These are phyloP conservation scores for Epinephelus moara DNA, from an alignment of 2,113 vertebrate genomes.

Conservation along the genomic window DNA sequence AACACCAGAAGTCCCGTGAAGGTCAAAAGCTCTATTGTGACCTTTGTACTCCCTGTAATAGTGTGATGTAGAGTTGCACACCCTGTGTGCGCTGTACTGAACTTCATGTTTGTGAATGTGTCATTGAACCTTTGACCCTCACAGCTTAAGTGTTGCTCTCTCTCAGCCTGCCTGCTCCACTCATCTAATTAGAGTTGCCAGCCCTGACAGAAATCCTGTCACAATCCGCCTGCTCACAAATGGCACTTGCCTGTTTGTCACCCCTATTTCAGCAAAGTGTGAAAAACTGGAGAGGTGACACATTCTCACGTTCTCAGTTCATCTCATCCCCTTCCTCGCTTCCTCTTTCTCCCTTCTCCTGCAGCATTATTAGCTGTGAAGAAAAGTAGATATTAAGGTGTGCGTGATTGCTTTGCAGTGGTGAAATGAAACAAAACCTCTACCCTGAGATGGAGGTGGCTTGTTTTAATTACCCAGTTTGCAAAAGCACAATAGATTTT, in stretches of 20 bases:
- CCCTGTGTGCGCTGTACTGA: constrained; percentile 3
- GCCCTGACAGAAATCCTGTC: constrained; percentile 75
- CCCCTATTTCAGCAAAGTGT: constrained; percentile 73
- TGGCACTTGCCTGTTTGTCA: constrained; percentile 77
- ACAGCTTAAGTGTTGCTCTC: constrained; percentile 55
- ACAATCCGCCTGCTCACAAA: constrained; percentile 71
- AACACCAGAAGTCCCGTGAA: background rate
- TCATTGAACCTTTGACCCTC: constrained; percentile 72
- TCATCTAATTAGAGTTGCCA: constrained; percentile 79
- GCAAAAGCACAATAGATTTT: constrained; percentile 6
- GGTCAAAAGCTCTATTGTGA: constrained; percentile 19
- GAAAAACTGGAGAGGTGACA: constrained; percentile 76
- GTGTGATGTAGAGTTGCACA: background rate
- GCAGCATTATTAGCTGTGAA: constrained; percentile 43
- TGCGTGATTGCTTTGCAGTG: constrained; percentile 40
- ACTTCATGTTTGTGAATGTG: constrained; percentile 39
- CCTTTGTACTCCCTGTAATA: constrained; percentile 18
- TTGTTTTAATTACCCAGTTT: constrained; percentile 21
- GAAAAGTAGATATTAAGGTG: constrained; percentile 42
- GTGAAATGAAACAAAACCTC: constrained; percentile 17
- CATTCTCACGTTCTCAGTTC: constrained; percentile 65
- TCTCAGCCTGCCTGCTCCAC: constrained; percentile 53
- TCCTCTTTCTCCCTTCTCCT: background rate
- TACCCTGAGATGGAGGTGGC: background rate
- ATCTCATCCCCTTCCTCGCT: constrained; percentile 37